Conservation (phyloP, 2,888 invertebrate genomes). For the Anagyrus pseudococci region DNA sequence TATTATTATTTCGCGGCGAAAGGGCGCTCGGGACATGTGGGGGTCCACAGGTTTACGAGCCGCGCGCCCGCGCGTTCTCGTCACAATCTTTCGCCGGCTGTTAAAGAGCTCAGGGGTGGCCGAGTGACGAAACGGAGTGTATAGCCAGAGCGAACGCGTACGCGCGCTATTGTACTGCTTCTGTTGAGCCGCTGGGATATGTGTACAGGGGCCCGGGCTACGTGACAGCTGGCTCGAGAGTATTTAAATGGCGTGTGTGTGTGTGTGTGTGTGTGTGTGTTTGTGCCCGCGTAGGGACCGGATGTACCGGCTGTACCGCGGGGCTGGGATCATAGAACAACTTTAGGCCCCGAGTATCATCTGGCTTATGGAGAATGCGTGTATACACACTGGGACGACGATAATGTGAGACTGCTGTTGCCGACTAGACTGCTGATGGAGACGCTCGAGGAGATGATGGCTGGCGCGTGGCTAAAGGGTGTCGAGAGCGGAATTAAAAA, state of each 20-base stretch:
- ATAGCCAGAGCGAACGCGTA: constrained; percentile 5
- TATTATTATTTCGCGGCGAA: constrained; percentile 26
- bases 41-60: constrained; percentile 35
- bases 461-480: too few relatives aligned
- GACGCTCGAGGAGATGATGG: too few relatives aligned
- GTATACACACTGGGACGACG: too few relatives aligned
- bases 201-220: constrained; percentile 18
- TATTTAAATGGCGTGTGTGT: constrained; percentile 40
- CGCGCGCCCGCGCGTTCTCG: too few relatives aligned
- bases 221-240: constrained; percentile 42
- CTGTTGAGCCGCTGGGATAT: constrained; percentile 4
- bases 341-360: too few relatives aligned
- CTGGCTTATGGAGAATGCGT: too few relatives aligned
- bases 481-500: too few relatives aligned
- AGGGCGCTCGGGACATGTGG: constrained; percentile 45
- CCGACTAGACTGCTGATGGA: too few relatives aligned
- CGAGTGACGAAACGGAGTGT: constrained; percentile 42
- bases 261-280: too few relatives aligned
- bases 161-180: constrained; percentile 4
- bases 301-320: neutral
- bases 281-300: constrained; percentile 6
- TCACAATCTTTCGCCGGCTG: constrained; percentile 42
- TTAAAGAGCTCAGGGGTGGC: constrained; percentile 44
- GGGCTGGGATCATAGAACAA: too few relatives aligned
- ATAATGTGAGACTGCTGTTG: too few relatives aligned